These are phyloP conservation scores for Zaprionus obscuricornis DNA, from an alignment of 2,888 invertebrate genomes.

Conservation along the genomic window DNA sequence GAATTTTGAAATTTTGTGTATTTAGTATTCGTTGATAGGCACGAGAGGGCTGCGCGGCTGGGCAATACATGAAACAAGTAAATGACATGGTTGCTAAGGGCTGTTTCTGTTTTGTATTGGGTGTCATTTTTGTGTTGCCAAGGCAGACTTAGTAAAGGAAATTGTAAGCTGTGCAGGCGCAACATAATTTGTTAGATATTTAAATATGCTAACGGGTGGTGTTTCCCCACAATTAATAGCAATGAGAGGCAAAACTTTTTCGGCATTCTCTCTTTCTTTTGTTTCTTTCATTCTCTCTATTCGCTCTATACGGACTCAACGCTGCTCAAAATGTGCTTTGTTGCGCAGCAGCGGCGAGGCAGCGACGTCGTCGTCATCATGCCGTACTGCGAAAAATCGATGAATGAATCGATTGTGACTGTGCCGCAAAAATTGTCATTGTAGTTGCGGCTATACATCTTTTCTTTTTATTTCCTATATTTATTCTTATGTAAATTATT, in stretches of 20 bases:
- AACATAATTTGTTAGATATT: conserved; percentile 44
- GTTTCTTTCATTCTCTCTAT: conserved; percentile 2
- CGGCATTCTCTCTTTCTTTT: conserved; percentile 20
- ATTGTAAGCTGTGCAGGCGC: conserved; percentile 4
- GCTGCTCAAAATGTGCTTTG: conserved; percentile 64
- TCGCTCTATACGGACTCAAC: conserved; percentile 3
- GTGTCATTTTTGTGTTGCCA: conserved; percentile 60
- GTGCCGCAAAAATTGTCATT: conserved; percentile 26
- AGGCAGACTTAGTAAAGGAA: conserved; percentile 40
- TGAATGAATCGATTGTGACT: conserved; percentile 83
- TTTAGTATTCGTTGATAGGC: conserved; percentile 55
- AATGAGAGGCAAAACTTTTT: conserved; percentile 28
- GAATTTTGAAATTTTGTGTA: conserved; percentile 65
- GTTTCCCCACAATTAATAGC: conserved; percentile 36
- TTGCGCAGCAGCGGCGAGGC: conserved; percentile 66
- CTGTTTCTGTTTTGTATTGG: conserved; percentile 75
- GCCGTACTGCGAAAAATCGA: conserved; percentile 81
- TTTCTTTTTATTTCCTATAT: not conserved
- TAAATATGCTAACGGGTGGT: conserved; percentile 40
- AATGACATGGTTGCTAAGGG: conserved; percentile 69
- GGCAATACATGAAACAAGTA: conserved; percentile 22
- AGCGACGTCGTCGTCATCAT: conserved; percentile 48
- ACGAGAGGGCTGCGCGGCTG: conserved; percentile 60
- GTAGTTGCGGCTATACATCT: not conserved
- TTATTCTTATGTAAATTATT: conserved; percentile 34